Base-by-base conservation (phyloP, 1,140 invertebrate species). In the Hyposmocoma kahamanoa region DNA sequence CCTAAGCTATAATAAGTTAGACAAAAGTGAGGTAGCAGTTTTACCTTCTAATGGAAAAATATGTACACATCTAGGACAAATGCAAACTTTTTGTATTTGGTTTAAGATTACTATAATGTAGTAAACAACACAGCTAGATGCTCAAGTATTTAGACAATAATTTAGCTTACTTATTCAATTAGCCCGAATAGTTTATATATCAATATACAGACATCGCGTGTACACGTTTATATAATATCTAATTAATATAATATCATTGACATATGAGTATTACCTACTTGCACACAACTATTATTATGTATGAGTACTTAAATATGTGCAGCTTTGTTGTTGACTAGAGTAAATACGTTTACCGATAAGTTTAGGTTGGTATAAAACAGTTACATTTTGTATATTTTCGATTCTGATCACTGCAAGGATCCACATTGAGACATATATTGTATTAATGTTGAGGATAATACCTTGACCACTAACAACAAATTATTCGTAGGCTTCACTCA, bases 401-500 rank as follows among this genome's bases (percentile, higher is more conserved):
- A 67, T 83, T 68, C 65, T 67, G 85, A 87, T 86, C 86, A 87
- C 83, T 87, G 86, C 86, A 87, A 86, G 77, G 82, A 87, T 86
- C 86, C 85, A 77, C 58, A 63, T 77, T 66, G 56, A 56, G 76
- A 79, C 80, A 77, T 62, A 72, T 79, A 73, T 76, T 71, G 76
- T 72, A 60, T 68, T n/a, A n/a, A n/a, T 17, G 32, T 6, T 51
- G 78, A 81, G 78, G 77, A 72, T 78, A 81, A 67, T 78, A 78
- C 73, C 36, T 71, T 76, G 73, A 78, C 69, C 20, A 44, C 50
- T 21, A 41, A 50, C 59, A 70, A 72, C 62, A 71, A 59, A 60
- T 77, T 69, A 90, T 69, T 89, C 88, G 73, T 89, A 90, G 38
- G 89, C 85, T 69, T 89, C 87, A 78, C 89, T 90, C 69, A 89